These are phyloP conservation scores for Cygnus olor DNA, from an alignment of 2,797 vertebrate species.

Conservation along the genomic window DNA sequence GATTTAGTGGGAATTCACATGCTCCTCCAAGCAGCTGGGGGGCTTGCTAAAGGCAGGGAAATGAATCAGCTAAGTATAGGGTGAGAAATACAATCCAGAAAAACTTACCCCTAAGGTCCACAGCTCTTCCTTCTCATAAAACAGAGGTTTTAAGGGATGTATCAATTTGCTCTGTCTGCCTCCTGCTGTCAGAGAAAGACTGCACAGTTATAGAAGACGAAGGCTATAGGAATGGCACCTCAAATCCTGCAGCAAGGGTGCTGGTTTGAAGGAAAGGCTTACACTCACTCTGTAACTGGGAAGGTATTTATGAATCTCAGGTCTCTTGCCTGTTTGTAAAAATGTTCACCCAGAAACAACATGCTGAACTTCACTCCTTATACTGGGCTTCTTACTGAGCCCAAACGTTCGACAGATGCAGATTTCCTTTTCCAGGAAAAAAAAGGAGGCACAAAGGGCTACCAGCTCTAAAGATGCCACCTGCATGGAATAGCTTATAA, in stretches of 20 bases:
- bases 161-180: not conserved
- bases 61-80: not conserved
- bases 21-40: not conserved
- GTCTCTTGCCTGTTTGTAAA: not conserved
- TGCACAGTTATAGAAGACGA: not conserved
- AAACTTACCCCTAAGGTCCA: not conserved
- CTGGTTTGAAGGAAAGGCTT: not conserved
- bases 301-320: not conserved
- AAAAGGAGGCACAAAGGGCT: not conserved
- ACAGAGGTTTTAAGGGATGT: not conserved
- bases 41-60: not conserved
- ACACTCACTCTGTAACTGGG: not conserved
- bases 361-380: not conserved
- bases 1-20: not conserved
- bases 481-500: not conserved
- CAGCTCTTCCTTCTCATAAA: not conserved
- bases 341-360: not conserved
- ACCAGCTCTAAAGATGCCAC: no score
- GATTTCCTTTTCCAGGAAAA: not conserved
- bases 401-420: no score
- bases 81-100: not conserved
- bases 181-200: not conserved
- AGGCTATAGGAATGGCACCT: not conserved
- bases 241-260: not conserved
- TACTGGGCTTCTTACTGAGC: not conserved